Percentiles rank a stretch among this genome's conserved stretches.
These are phyloP conservation scores for Geotrypetes seraphini DNA, from an alignment of 2,797 vertebrate genomes.

Conservation along the genomic window DNA sequence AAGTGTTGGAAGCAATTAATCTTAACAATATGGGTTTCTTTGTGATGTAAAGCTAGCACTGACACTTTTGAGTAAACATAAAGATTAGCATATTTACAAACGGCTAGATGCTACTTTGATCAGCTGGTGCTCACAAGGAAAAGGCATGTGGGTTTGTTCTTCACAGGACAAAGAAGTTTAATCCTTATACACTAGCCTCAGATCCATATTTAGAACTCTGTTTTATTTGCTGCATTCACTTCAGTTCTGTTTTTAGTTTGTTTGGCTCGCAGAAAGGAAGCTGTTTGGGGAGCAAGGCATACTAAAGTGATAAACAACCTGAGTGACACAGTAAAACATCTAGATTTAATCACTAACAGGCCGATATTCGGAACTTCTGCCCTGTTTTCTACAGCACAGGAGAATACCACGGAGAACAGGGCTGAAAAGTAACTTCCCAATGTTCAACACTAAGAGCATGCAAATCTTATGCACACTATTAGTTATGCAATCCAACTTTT, in stretches of 20 bases:
- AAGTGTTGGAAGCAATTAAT: constrained; percentile 52
- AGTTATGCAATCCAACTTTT: no score
- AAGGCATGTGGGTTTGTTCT: constrained; percentile 39
- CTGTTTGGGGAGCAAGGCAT: constrained; percentile 49
- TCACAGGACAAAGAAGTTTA: constrained; percentile 50
- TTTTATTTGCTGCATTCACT: constrained; percentile 48
- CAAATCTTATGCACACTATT: no score
- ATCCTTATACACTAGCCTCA: constrained; percentile 57
- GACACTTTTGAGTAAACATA: constrained; percentile 61
- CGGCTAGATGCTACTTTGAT: constrained; percentile 56
- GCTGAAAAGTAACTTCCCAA: no score
- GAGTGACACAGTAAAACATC: constrained; percentile 69
- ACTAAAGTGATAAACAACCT: constrained; percentile 76
- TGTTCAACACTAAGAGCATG: no score
- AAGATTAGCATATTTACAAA: constrained; percentile 61
- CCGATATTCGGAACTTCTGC: no score
- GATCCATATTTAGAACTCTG: constrained; percentile 58
- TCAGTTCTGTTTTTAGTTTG: constrained; percentile 48
- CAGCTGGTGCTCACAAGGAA: constrained; percentile 38
- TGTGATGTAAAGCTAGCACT: constrained; percentile 51
- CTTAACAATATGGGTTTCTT: constrained; percentile 36
- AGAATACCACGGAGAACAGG: no score
- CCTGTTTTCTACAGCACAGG: no score
- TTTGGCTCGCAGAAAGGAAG: constrained; percentile 42
- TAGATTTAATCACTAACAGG: constrained; percentile 87